Evolutionary conservation across 2,888 invertebrate genomes (phyloP).

Genomic region (Rapana venosa): DNA sequence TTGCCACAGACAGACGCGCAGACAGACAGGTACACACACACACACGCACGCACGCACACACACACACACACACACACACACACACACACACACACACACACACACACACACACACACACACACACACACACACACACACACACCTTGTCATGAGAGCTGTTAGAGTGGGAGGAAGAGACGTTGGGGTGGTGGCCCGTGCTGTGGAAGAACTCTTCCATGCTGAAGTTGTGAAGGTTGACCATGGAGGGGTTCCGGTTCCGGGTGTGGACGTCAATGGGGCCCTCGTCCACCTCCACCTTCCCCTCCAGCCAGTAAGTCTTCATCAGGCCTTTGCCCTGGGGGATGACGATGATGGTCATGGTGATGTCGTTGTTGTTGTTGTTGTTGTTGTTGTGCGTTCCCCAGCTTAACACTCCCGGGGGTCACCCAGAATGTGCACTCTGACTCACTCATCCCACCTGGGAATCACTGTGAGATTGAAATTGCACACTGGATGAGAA

Average conservation of each 20-base stretch:
- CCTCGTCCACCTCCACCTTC: slow-evolving; percentile 44
- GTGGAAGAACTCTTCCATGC: slow-evolving; percentile 15
- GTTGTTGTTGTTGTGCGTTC: no score
- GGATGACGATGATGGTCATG: no score
- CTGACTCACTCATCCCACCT: no score
- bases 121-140: neutral
- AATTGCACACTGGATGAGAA: no score
- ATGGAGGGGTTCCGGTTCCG: slow-evolving; percentile 35
- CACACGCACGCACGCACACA: slow-evolving; percentile 21
- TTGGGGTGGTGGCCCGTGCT: neutral
- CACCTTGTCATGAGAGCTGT: neutral
- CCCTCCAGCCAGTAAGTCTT: slow-evolving; percentile 68
- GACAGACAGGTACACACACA: neutral
- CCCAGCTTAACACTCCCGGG: no score
- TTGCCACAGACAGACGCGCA: no score
- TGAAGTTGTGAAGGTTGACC: slow-evolving; percentile 40
- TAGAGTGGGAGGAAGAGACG: neutral
- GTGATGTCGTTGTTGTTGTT: no score
- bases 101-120: neutral
- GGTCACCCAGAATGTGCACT: no score
- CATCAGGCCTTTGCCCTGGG: slow-evolving; percentile 69
- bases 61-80: slow-evolving; percentile 26
- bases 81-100: neutral
- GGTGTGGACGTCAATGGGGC: slow-evolving; percentile 20
- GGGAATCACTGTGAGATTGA: no score